phyloP scores from a whole-genome alignment of 2,888 invertebrate species.

The Drosophila putrida region DNA sequence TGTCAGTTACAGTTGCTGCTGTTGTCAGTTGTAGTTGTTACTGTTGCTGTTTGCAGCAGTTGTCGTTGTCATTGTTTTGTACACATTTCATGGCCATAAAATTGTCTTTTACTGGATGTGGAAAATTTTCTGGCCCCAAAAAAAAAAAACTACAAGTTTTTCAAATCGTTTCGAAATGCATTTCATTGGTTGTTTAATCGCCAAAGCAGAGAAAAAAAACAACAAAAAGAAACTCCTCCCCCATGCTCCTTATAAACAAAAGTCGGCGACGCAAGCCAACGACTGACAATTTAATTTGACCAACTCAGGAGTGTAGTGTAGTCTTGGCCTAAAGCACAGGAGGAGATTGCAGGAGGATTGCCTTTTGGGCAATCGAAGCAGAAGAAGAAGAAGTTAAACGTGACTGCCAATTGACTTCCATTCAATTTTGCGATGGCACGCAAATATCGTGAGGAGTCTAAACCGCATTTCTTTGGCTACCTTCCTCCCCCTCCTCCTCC shows the following conservation, averaged over 20 bases:
- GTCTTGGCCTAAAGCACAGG: conserved; percentile 13
- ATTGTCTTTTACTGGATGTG: conserved; percentile 32
- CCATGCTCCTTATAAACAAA: conserved; percentile 2
- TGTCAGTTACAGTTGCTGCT: conserved; percentile 45
- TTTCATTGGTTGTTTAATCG: conserved; percentile 62
- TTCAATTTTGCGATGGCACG: conserved; percentile 73
- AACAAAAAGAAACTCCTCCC: not conserved
- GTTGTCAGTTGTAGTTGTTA: conserved; percentile 34
- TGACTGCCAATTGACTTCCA: conserved; percentile 79
- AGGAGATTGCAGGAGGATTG: conserved; percentile 2
- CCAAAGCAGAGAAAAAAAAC: conserved; percentile 41
- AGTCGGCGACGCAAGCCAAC: conserved; percentile 4
- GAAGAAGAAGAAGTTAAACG: conserved; percentile 57
- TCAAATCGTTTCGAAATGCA: conserved; percentile 48
- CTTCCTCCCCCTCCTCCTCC: conserved; percentile 34
- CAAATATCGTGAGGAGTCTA: conserved; percentile 75
- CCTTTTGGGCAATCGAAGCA: conserved; percentile 30
- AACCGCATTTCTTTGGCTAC: conserved; percentile 48
- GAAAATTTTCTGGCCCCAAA: conserved; percentile 17
- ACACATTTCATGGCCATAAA: conserved; percentile 77
- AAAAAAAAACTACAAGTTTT: conserved; percentile 28
- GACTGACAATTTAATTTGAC: conserved; percentile 75
- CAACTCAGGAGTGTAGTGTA: conserved; percentile 21
- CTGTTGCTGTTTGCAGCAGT: conserved; percentile 55
- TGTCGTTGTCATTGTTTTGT: conserved; percentile 72